Evolutionary conservation across 35 echinoderm and acorn worm genomes (phyloP), one percentile per base, ranked within the genome.

Genomic region (Hemicentrotus pulcherrimus): DNA sequence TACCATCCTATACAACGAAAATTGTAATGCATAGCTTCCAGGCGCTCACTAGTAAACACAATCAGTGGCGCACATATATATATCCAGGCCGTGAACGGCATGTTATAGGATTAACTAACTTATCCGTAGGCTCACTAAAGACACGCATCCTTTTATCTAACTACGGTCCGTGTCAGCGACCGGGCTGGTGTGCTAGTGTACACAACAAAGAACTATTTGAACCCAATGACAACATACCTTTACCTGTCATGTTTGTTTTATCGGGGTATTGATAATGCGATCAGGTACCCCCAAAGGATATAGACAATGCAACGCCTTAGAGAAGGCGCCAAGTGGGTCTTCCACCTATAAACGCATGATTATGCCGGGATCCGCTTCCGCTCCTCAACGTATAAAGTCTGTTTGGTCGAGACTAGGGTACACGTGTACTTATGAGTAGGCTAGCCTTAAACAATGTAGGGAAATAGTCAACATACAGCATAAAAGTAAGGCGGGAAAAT

Each of bases 71-170:
- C 65, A 78, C 65, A 28, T 14, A 59, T 59, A 55, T 55, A 59
- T 59, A 59, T 78, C 19, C 22, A 78, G 65, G 65, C 65, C 65
- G 65, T 78, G 65, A 78, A 78, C 28, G 65, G 65, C 65, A 78
- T n/a, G 65, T 78, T 78, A 78, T 78, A 78, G 65, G 65, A 78
- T 78, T 78, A 78, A 78, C 65, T 78, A 78, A 78, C 65, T 78
- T 78, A 78, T 78, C 65, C 65, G 19, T 28, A 28, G 65, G 65
- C 65, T 78, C 65, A n/a, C 65, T 78, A 78, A 78, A 78, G 65
- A 78, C 65, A 78, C 28, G 65, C 65, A 78, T 78, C 65, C 65
- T 78, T n/a, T 78, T 78, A 78, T 78, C 65, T 78, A 18, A 7
- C 28, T 78, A n/a, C 4, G 22, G 65, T 78, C 7, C 19, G 65